Conservation (phyloP, 2,888 invertebrate genomes). For the Mimachlamys varia region DNA sequence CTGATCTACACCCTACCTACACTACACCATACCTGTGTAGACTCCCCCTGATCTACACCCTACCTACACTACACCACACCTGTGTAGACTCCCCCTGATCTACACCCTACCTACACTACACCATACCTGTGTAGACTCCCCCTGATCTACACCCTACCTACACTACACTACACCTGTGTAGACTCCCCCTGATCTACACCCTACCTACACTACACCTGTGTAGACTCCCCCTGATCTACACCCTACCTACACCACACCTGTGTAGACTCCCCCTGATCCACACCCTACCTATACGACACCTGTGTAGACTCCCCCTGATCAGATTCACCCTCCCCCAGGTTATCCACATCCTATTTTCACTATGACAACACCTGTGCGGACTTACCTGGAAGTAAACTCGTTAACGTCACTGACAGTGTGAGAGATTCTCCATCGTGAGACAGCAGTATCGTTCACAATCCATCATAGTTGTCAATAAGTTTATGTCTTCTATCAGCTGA, state of each 20-base stretch:
- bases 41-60: background rate
- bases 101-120: background rate
- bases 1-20: background rate
- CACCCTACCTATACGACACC: background rate
- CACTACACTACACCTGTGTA: conserved; percentile 1
- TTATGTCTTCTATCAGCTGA: background rate
- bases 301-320: too few species aligned
- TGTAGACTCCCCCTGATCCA: background rate
- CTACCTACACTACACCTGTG: background rate
- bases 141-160: too few species aligned
- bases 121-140: too few species aligned
- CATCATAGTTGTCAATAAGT: conserved; percentile 13
- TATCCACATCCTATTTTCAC: background rate
- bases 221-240: background rate
- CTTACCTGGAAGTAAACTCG: background rate
- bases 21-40: background rate
- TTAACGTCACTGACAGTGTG: background rate
- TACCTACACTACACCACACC: background rate
- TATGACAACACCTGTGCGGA: conserved; percentile 6
- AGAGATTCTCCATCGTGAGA: background rate
- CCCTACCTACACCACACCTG: background rate
- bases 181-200: background rate
- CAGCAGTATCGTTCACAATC: conserved; percentile 7
- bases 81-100: background rate
- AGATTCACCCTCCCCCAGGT: too few species aligned